phyloP scores from a whole-genome alignment of 2,113 vertebrate genomes.

The Arizona elegans region DNA sequence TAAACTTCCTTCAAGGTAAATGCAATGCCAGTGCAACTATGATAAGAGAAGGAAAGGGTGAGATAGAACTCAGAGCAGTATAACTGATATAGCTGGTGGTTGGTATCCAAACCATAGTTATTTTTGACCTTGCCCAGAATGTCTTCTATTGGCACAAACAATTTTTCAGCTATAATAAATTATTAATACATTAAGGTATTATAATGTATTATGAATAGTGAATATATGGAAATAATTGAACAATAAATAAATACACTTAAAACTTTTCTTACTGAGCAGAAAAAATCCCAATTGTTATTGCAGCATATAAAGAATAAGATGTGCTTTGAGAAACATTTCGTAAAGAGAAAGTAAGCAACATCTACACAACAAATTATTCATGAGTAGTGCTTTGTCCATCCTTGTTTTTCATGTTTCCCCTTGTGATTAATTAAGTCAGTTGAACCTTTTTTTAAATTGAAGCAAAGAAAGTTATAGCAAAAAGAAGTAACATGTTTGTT shows the following conservation, averaged over 20 bases:
- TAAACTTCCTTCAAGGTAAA: background rate
- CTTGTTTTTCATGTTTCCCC: slow-evolving; percentile 21
- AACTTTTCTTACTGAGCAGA: slow-evolving; percentile 20
- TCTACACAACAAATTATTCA: slow-evolving; percentile 12
- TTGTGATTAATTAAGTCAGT: slow-evolving; percentile 39
- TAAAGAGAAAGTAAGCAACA: slow-evolving; percentile 9
- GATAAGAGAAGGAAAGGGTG: background rate
- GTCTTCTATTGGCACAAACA: background rate
- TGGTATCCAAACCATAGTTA: no score
- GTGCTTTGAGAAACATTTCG: slow-evolving; percentile 1
- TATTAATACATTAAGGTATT: no score
- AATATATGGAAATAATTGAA: slow-evolving; percentile 3
- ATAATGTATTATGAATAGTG: background rate
- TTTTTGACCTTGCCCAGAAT: background rate
- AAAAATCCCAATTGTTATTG: background rate
- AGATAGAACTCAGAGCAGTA: background rate
- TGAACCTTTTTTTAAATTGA: slow-evolving; percentile 37
- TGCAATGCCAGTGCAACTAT: background rate
- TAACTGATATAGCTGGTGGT: no score
- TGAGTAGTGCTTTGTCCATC: slow-evolving; percentile 18
- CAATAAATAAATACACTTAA: background rate
- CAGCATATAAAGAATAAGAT: background rate
- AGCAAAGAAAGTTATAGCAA: slow-evolving; percentile 23
- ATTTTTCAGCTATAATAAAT: background rate
- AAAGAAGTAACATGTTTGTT: slow-evolving; percentile 23